A percentile compares a stretch with the other conserved stretches of the same genome.
Conservation (phyloP, 2,113 vertebrate species). For the Agapornis roseicollis region DNA sequence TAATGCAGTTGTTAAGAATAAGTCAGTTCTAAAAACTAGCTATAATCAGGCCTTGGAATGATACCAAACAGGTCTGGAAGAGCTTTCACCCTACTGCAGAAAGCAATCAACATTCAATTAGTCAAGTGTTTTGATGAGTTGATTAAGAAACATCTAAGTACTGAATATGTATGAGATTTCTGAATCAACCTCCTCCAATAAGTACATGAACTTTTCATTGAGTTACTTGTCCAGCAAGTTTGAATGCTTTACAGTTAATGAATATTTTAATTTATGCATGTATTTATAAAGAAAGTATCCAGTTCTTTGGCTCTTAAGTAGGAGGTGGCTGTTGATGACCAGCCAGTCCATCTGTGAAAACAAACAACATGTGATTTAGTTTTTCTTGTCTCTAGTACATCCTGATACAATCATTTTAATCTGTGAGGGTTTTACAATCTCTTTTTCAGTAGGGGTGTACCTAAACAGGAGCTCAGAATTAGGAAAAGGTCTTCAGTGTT, state of each 20-base stretch:
- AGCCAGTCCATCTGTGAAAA: background rate
- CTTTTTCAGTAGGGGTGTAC: background rate
- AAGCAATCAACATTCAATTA: conserved; percentile 74
- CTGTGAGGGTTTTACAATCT: background rate
- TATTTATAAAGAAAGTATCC: background rate
- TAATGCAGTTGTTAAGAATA: conserved; percentile 33
- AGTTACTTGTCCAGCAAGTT: conserved; percentile 60
- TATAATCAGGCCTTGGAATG: conserved; percentile 50
- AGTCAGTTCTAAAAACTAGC: background rate
- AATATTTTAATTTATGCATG: background rate
- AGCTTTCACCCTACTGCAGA: conserved; percentile 58
- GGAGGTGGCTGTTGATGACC: background rate
- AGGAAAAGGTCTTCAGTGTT: background rate
- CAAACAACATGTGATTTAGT: background rate
- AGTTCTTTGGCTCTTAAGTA: background rate
- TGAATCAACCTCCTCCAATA: conserved; percentile 38
- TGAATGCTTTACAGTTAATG: conserved; percentile 31
- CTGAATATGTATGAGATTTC: conserved; percentile 70
- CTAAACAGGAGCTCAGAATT: background rate
- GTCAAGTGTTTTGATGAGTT: conserved; percentile 66
- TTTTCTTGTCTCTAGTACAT: background rate
- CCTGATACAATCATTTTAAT: background rate
- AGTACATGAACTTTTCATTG: background rate
- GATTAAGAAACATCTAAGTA: conserved; percentile 57
- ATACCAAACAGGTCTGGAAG: conserved; percentile 39